Evolutionary conservation across 1,140 invertebrate genomes (phyloP).

Genomic region (Theocolax elegans): DNA sequence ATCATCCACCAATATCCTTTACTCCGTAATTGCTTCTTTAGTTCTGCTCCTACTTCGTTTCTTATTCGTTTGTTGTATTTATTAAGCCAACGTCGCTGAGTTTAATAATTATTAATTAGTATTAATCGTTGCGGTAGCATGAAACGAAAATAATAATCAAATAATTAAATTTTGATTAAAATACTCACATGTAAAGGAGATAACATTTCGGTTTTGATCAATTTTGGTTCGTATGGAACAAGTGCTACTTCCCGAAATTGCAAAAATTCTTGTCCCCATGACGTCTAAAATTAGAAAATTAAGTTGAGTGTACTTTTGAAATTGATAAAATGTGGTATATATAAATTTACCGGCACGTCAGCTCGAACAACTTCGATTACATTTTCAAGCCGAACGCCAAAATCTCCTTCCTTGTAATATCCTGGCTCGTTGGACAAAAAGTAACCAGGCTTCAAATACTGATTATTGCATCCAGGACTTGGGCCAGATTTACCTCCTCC

Average conservation of each 20-base stretch:
- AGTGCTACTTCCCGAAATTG: slow-evolving; percentile 87
- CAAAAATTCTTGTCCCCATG: slow-evolving; percentile 69
- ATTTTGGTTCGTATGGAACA: slow-evolving; percentile 91
- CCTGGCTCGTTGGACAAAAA: slow-evolving; percentile 88
- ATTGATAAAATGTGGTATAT: slow-evolving; percentile 7
- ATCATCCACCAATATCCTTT: slow-evolving; percentile 84
- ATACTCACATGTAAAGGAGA: slow-evolving; percentile 76
- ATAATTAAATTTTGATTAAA: slow-evolving; percentile 41
- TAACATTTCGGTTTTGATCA: slow-evolving; percentile 85
- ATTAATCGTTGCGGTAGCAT: neutral
- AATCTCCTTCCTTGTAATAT: slow-evolving; percentile 84
- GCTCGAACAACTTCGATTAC: slow-evolving; percentile 84
- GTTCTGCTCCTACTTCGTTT: slow-evolving; percentile 75
- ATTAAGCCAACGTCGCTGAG: slow-evolving; percentile 82
- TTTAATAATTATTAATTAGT: slow-evolving; percentile 41
- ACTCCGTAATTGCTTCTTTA: slow-evolving; percentile 75
- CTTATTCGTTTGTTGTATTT: slow-evolving; percentile 80
- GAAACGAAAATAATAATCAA: slow-evolving; percentile 9
- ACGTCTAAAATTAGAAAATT: slow-evolving; percentile 53
- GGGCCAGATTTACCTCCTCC: slow-evolving; percentile 50
- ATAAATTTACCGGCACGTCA: slow-evolving; percentile 53
- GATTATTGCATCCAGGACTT: slow-evolving; percentile 46
- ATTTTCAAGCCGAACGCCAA: slow-evolving; percentile 93
- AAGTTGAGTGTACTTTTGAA: neutral
- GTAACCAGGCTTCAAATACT: slow-evolving; percentile 78